These are phyloP conservation scores for Lepidonotus clava DNA, from an alignment of 2,888 invertebrate genomes.

Conservation along the genomic window DNA sequence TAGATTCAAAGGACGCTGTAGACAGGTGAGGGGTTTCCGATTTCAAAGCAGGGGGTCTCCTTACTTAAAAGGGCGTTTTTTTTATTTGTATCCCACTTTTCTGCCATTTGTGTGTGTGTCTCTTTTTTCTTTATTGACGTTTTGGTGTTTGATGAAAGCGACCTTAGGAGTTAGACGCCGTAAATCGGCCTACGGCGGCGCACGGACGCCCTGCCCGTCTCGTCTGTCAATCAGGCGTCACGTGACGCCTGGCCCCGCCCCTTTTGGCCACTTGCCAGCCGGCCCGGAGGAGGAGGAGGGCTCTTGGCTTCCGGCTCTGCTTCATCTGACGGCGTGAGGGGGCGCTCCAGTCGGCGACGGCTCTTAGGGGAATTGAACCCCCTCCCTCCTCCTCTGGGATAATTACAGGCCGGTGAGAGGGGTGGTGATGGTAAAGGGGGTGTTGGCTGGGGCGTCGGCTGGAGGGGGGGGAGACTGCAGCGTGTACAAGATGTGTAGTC, in stretches of 20 bases:
- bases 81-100: neutral
- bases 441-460: neutral
- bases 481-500: neutral
- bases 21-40: neutral
- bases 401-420: neutral
- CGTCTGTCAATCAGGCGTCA: conserved; percentile 7
- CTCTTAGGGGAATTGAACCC: neutral
- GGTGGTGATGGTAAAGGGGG: neutral
- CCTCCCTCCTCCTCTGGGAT: too few relatives aligned
- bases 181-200: neutral
- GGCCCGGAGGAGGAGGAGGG: neutral
- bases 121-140: neutral
- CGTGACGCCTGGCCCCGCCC: neutral
- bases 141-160: too few relatives aligned
- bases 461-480: neutral
- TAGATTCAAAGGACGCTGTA: neutral
- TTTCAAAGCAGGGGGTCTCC: neutral
- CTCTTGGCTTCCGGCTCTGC: neutral
- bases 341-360: conserved; percentile 21
- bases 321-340: conserved; percentile 15
- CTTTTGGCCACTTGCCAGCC: neutral
- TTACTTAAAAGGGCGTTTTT: neutral
- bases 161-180: conserved; percentile 1
- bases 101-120: neutral
- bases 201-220: neutral